Percentiles rank a stretch among this genome's conserved stretches.
phyloP scores from a whole-genome alignment of 2,888 invertebrate genomes.

The Drosophila nigricruria region DNA sequence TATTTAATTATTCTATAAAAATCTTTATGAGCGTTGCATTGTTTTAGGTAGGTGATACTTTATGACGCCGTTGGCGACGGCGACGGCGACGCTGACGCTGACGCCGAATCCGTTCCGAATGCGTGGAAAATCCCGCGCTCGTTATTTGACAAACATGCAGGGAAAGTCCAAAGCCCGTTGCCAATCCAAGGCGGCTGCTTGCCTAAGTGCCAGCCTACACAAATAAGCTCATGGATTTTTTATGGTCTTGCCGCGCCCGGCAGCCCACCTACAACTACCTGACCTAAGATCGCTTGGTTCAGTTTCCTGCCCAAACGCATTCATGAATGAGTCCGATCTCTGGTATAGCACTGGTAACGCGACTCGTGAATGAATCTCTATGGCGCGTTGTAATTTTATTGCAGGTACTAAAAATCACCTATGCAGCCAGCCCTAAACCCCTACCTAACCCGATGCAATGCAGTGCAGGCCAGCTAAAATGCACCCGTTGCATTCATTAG shows the following conservation, averaged over 20 bases:
- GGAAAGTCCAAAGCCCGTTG: conserved; percentile 61
- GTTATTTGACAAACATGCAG: conserved; percentile 62
- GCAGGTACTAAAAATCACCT: conserved; percentile 68
- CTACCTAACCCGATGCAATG: conserved; percentile 42
- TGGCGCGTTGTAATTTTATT: conserved; percentile 51
- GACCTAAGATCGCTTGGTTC: conserved; percentile 17
- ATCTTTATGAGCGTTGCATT: conserved; percentile 64
- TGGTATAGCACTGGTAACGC: neutral
- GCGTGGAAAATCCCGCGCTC: conserved; percentile 67
- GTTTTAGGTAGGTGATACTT: conserved; percentile 67
- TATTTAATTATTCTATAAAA: conserved; percentile 68
- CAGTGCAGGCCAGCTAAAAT: conserved; percentile 15
- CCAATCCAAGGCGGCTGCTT: conserved; percentile 58
- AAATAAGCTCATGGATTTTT: conserved; percentile 70
- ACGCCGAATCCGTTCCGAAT: conserved; percentile 35
- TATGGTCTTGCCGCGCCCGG: conserved; percentile 43
- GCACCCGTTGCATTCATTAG: conserved; percentile 70
- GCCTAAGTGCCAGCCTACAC: conserved; percentile 72
- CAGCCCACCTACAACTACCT: conserved; percentile 48
- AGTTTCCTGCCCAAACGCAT: conserved; percentile 50
- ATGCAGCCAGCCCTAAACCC: conserved; percentile 36
- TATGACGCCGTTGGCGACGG: conserved; percentile 43
- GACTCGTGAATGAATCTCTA: conserved; percentile 65
- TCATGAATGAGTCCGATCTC: conserved; percentile 70
- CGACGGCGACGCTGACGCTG: conserved; percentile 21